Base-by-base conservation (phyloP, 2,113 vertebrate species). In the Bufo bufo region DNA sequence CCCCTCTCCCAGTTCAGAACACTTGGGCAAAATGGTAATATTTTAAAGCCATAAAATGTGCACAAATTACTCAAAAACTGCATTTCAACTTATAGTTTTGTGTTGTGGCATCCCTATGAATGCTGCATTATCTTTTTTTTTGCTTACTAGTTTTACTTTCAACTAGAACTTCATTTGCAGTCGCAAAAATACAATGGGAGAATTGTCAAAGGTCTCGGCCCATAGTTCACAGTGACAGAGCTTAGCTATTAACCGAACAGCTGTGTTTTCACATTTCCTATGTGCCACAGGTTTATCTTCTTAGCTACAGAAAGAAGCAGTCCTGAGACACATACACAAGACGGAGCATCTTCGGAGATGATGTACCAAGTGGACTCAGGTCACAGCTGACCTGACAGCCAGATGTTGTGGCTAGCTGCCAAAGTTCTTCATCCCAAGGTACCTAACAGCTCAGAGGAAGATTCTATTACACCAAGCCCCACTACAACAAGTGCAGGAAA, bases 371-470 rank as follows among this genome's bases (percentile, higher is more conserved):
- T 87, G 86, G 78, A 52, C 80, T 58, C 43, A 10, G 33, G 82
- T 59, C 66, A 33, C 66, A 72, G 33, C 78, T 74, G 63, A 81
- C 65, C 75, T 80, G 47, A 69, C 63, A 86, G 61, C 59, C 85
- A 80, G 75, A 79, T 87, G 63, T 82, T 87, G 54, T 82, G 85
- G 78, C 52, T 61, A 54, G 16, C 65, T 71, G 78, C 78, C 86
- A 87, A 65, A 61, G 81, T 66, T 50, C 65, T 61, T 49, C 69
- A 72, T 69, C 78, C 86, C 23, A 65, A 87, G 86, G 77, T 82
- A 54, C 20, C 52, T 82, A 49, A 59, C 50, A 58, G 78, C 75
- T 17, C 72, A 47, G 52, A 77, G 19, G 43, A 86, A 47, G 17
- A 63, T 86, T 77, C 52, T 23, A 87, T 77, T 82, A 47, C 85